A percentile compares a stretch with the other conserved stretches of the same genome.
Evolutionary conservation across 2,888 invertebrate species (phyloP).

Genomic region (Agrotis ipsilon): DNA sequence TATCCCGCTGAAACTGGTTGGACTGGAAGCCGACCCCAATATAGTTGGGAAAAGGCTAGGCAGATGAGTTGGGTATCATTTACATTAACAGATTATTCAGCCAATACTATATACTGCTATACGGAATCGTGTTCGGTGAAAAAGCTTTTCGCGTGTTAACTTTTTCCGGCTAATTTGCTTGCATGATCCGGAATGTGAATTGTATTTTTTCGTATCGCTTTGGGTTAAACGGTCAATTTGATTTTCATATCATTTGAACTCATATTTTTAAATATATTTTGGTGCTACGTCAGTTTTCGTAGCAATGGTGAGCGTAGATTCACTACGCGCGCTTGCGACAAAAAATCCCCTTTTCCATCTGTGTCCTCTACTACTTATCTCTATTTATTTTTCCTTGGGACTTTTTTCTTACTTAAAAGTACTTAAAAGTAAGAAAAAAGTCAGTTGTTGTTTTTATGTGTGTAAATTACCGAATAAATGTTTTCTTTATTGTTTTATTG

Average conservation of each 20-base stretch:
- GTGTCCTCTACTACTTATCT: too few species aligned
- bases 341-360: too few species aligned
- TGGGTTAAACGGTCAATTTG: slow-evolving; percentile 10
- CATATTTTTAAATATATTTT: background rate
- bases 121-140: slow-evolving; percentile 21
- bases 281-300: background rate
- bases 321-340: slow-evolving; percentile 1
- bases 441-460: too few species aligned
- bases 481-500: too few species aligned
- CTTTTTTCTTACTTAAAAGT: too few species aligned
- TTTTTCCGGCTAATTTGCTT: slow-evolving; percentile 41
- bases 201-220: slow-evolving; percentile 2
- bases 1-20: too few species aligned
- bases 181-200: slow-evolving; percentile 2
- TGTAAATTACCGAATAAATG: too few species aligned
- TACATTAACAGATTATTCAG: slow-evolving; percentile 56
- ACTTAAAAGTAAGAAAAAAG: too few species aligned
- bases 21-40: too few species aligned
- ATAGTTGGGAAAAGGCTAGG: too few species aligned
- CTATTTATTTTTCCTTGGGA: too few species aligned
- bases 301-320: background rate
- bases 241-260: slow-evolving; percentile 5
- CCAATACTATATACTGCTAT: slow-evolving; percentile 41
- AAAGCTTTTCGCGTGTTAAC: slow-evolving; percentile 17
- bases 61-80: slow-evolving; percentile 54